A percentile compares a stretch with the other conserved stretches of the same genome.
Conservation (phyloP, 2,888 invertebrate species). For the Sinohyriopsis cumingii region DNA sequence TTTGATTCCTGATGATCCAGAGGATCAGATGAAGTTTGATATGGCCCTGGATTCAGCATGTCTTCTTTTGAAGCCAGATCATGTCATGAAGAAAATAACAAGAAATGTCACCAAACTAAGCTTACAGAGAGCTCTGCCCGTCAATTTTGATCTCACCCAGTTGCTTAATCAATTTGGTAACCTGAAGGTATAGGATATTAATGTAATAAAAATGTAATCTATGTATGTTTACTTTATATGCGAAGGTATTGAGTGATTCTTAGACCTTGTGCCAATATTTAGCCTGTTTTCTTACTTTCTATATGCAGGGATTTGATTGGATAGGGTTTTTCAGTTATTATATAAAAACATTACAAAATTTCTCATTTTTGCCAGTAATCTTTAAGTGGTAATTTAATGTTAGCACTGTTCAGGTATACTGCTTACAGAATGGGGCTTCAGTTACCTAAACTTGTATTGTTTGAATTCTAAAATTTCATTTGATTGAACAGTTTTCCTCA, state of each 20-base stretch:
- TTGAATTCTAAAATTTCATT: too few species aligned
- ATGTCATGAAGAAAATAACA: constrained; percentile 40
- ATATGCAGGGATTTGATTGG: too few species aligned
- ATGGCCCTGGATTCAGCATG: constrained; percentile 41
- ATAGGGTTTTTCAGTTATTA: too few species aligned
- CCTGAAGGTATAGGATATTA: constrained; percentile 36
- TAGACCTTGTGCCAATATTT: not conserved
- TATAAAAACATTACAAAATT: too few species aligned
- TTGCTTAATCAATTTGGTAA: constrained; percentile 43
- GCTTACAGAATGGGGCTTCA: too few species aligned
- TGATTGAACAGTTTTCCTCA: too few species aligned
- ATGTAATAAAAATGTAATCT: not conserved
- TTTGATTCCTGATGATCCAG: constrained; percentile 35
- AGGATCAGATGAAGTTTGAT: constrained; percentile 51
- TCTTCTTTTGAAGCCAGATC: constrained; percentile 44
- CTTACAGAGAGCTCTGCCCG: constrained; percentile 42
- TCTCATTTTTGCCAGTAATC: too few species aligned
- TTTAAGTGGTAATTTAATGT: too few species aligned
- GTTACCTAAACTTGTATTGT: too few species aligned
- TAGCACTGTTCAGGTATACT: too few species aligned
- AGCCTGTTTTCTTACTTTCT: too few species aligned
- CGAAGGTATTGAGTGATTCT: not conserved
- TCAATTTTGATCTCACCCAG: constrained; percentile 31
- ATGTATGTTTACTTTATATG: too few species aligned
- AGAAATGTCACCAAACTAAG: constrained; percentile 47